A percentile compares a stretch with the other conserved stretches of the same genome.
phyloP scores from a whole-genome alignment of 2,888 invertebrate genomes.

The Acrocyrtus sp. region DNA sequence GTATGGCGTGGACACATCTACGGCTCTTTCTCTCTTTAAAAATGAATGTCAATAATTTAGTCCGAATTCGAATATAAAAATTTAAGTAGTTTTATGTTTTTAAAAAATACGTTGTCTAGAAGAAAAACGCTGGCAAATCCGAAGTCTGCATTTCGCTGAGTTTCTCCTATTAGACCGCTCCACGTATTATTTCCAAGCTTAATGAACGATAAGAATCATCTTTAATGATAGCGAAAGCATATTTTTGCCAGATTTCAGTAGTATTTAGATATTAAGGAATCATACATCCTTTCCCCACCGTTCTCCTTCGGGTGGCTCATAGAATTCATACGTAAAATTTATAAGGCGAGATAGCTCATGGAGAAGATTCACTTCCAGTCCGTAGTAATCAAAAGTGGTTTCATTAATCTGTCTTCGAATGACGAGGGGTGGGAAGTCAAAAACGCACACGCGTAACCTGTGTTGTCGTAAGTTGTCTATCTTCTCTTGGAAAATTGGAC shows the following conservation, averaged over 20 bases:
- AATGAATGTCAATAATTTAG: neutral
- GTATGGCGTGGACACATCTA: slow-evolving; percentile 61
- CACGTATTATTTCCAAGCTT: slow-evolving; percentile 61
- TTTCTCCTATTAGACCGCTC: slow-evolving; percentile 61
- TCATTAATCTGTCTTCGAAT: slow-evolving; percentile 48
- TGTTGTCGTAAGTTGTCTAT: slow-evolving; percentile 59
- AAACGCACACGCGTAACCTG: slow-evolving; percentile 53
- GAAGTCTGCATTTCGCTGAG: slow-evolving; percentile 57
- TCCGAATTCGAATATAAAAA: too few species aligned
- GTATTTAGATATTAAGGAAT: too few species aligned
- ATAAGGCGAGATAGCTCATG: slow-evolving; percentile 54
- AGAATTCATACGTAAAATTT: slow-evolving; percentile 61
- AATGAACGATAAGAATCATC: too few species aligned
- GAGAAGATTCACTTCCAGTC: slow-evolving; percentile 58
- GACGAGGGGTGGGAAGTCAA: slow-evolving; percentile 62
- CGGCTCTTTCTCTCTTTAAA: slow-evolving; percentile 42
- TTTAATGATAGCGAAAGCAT: neutral
- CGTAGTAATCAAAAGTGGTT: slow-evolving; percentile 50
- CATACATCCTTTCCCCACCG: slow-evolving; percentile 58
- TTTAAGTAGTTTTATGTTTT: too few species aligned
- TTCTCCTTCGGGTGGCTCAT: slow-evolving; percentile 56
- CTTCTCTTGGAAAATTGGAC: slow-evolving; percentile 59
- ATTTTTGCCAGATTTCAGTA: neutral
- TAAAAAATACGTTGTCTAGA: slow-evolving; percentile 57
- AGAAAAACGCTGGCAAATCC: slow-evolving; percentile 61